These are phyloP conservation scores for Acanthornis magna DNA, from an alignment of 2,797 vertebrate genomes.

Conservation along the genomic window DNA sequence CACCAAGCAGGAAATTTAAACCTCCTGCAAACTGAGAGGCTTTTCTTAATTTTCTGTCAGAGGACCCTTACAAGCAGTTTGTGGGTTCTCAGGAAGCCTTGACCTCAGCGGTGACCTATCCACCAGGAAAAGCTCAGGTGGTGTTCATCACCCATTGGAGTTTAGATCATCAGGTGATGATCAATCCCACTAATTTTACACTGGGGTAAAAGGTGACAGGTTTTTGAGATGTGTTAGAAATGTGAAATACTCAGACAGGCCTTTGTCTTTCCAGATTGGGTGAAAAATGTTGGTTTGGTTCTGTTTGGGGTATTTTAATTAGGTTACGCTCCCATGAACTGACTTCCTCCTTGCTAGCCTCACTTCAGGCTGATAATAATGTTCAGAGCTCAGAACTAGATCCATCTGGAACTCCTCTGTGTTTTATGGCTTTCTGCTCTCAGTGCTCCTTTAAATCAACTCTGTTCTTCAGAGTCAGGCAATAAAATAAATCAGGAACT, in stretches of 20 bases:
- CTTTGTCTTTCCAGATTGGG: neutral
- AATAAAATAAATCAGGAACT: neutral
- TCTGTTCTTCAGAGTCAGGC: neutral
- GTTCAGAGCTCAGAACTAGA: neutral
- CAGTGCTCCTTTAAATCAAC: neutral
- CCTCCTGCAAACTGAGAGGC: neutral
- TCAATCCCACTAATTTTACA: neutral
- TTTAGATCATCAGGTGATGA: neutral
- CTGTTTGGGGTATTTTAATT: neutral
- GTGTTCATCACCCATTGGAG: accelerated
- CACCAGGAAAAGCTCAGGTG: neutral
- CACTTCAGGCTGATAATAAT: neutral
- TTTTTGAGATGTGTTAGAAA: neutral
- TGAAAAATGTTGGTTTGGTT: neutral
- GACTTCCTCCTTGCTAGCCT: neutral
- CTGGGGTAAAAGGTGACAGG: neutral
- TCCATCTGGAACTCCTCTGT: neutral
- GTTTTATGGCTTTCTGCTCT: neutral
- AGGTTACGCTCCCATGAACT: neutral
- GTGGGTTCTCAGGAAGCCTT: neutral
- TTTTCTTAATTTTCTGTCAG: neutral
- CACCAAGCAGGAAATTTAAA: neutral
- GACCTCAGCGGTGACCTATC: neutral
- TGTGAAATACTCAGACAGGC: neutral
- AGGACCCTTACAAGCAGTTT: neutral